Conservation (phyloP, 2,797 vertebrate genomes). For the Poeciliopsis gracilis region DNA sequence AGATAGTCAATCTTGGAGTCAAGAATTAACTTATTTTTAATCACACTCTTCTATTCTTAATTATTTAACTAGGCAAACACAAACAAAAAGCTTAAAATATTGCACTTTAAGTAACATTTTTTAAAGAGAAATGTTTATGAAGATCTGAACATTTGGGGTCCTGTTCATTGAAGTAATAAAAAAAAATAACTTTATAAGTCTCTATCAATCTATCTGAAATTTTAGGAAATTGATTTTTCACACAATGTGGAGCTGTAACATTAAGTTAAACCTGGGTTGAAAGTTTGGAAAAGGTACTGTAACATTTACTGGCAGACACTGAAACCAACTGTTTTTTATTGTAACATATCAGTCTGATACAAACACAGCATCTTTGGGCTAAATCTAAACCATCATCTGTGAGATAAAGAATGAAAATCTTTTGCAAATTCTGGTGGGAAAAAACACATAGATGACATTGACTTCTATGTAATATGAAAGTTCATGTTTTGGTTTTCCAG, state of each 20-base stretch:
- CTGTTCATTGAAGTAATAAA: not conserved
- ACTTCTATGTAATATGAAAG: not conserved
- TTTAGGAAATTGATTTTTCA: no score
- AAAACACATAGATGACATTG: not conserved
- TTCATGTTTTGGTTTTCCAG: not conserved
- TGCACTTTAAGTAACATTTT: not conserved
- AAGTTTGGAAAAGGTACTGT: not conserved
- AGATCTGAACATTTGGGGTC: not conserved
- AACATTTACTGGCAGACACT: no score
- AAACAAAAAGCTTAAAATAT: no score
- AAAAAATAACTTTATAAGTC: no score
- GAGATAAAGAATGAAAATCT: not conserved
- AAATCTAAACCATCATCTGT: not conserved
- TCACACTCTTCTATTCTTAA: no score
- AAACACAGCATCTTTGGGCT: not conserved
- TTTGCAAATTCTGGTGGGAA: no score
- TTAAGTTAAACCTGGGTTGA: not conserved
- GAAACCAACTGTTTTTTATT: no score
- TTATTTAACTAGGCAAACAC: not conserved
- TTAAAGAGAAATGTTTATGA: not conserved
- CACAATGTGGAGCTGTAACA: no score
- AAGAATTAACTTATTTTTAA: no score
- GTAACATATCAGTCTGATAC: accelerated
- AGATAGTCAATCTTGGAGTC: not conserved
- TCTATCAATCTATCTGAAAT: no score